phyloP scores from a whole-genome alignment of 2,797 vertebrate species.

The Pempheris klunzingeri region DNA sequence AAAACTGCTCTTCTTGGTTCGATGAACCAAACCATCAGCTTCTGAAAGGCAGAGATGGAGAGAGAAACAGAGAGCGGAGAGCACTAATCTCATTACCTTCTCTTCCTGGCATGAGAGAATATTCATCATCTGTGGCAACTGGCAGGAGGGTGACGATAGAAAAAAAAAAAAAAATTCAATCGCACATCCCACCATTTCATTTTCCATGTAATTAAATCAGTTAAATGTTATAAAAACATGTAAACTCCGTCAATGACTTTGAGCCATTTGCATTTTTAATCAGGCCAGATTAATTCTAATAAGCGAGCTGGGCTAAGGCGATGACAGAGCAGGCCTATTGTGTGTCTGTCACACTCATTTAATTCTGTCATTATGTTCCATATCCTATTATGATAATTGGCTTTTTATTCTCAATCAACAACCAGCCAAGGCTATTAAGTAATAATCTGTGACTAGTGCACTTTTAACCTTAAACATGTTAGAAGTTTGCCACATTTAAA shows the following conservation, averaged over 20 bases:
- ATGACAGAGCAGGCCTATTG: slow-evolving; percentile 80
- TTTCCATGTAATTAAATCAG: slow-evolving; percentile 88
- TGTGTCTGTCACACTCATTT: slow-evolving; percentile 84
- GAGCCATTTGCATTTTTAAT: slow-evolving; percentile 88
- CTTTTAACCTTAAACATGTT: slow-evolving; percentile 74
- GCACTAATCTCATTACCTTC: slow-evolving; percentile 82
- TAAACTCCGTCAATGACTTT: slow-evolving; percentile 85
- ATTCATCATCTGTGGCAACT: slow-evolving; percentile 77
- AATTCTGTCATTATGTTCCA: slow-evolving; percentile 83
- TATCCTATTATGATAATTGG: slow-evolving; percentile 86
- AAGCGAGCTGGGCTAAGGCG: slow-evolving; percentile 81
- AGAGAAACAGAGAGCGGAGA: slow-evolving; percentile 62
- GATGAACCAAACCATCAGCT: slow-evolving; percentile 70
- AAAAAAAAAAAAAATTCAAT: slow-evolving; percentile 66
- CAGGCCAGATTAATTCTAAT: slow-evolving; percentile 86
- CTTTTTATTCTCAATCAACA: slow-evolving; percentile 85
- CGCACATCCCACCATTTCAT: slow-evolving; percentile 79
- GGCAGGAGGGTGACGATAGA: slow-evolving; percentile 53
- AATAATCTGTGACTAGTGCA: slow-evolving; percentile 80
- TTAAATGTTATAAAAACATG: slow-evolving; percentile 86
- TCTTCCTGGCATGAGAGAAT: slow-evolving; percentile 77
- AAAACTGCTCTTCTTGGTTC: slow-evolving; percentile 72
- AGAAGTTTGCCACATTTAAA: slow-evolving; percentile 61
- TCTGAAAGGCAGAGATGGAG: slow-evolving; percentile 69
- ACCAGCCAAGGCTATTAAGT: slow-evolving; percentile 80